Base-by-base conservation (phyloP, 2,797 vertebrate genomes). In the Carduelis carduelis region DNA sequence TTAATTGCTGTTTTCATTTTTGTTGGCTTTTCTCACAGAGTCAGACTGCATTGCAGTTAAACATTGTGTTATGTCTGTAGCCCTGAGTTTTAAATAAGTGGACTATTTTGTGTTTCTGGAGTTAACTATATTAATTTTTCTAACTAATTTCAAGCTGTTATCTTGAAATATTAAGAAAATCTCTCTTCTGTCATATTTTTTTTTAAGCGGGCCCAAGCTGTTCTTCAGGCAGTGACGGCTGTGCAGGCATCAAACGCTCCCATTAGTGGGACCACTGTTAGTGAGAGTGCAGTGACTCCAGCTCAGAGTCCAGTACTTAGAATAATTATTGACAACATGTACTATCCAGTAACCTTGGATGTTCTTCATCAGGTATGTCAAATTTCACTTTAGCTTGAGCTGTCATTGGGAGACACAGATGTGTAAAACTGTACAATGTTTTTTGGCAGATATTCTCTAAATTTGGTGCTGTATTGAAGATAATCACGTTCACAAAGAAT, bases 261-360 rank as follows among this genome's bases (percentile, higher is more conserved):
- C 21, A 98, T 98, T 82, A 98, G 98, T 7, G 99, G 99, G 88
- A 98, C 98, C 20, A 98, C 99, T 19, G 98, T 98, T 63, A 98
- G 98, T 41, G 98, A 99, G 95, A 99, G 98, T 68, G 98, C 98
- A 21, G 98, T 99, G 34, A 98, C 98, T 79, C 98, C 98, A 24
- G 98, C 98, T 39, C 99, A 99, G 88, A 99, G 99, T 96, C 99
- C 99, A 8, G 99, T 99, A 27, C 98, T 99, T 94, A 98, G 99
- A 97, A 99, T 99, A 97, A 99, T 99, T 97, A 99, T 99, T 65
- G 99, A 99, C 97, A 99, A 99, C 97, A 99, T 99, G 99, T 99
- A 99, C 97, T 99, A 99, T 96, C 99, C 99, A 2, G 99, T 99
- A 63, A 99, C 99, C 22, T 98, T 99, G 97, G 99, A 99, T 88